Evolutionary conservation across 2,113 vertebrate species (phyloP), one percentile per base, ranked within the genome.

Genomic region (Mohoua ochrocephala): DNA sequence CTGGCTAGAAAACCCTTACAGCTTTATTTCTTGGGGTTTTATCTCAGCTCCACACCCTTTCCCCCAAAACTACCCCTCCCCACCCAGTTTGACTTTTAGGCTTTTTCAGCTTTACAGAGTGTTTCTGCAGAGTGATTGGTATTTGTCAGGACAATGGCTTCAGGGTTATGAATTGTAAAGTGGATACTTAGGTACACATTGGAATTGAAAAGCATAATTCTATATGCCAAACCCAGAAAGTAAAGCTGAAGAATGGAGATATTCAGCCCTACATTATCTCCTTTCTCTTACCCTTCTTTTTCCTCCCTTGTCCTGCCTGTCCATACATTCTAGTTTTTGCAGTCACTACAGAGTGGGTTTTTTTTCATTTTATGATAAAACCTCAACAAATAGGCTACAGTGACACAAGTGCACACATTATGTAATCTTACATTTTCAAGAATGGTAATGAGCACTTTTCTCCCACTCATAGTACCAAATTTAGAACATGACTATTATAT

Each of bases 391-490:
- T 11, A 52, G 10, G 6, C 24, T 84, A 67, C 44, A 49, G 26
- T 33, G 57, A 67, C 47, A 89, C 12, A 80, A 42, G 5, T 68
- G 14, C 9, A 31, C 42, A 20, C 23, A 39, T 95, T 89, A 91
- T 37, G 64, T 59, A 92, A 94, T 71, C 30, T 57, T 60, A 41
- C 28, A 78, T 87, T 75, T 91, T 84, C 44, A 52, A 70, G 30
- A 15, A 54, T 54, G 37, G 15, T 71, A 75, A 71, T 89, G 61
- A 68, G 82, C 52, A 70, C 35, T n/a, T 89, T 93, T 95, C 64
- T 95, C 84, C 80, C 76, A 85, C 81, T 93, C 49, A 81, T 31
- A 60, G n/a, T 42, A 56, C 18, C 63, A 82, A 78, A 91, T 82
- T 73, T 78, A 94, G 77, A 94, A 68, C 0, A 0, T 39, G 15